These are phyloP conservation scores for Acrocephalus scirpaceus DNA, from an alignment of 2,797 vertebrate species.

Conservation along the genomic window DNA sequence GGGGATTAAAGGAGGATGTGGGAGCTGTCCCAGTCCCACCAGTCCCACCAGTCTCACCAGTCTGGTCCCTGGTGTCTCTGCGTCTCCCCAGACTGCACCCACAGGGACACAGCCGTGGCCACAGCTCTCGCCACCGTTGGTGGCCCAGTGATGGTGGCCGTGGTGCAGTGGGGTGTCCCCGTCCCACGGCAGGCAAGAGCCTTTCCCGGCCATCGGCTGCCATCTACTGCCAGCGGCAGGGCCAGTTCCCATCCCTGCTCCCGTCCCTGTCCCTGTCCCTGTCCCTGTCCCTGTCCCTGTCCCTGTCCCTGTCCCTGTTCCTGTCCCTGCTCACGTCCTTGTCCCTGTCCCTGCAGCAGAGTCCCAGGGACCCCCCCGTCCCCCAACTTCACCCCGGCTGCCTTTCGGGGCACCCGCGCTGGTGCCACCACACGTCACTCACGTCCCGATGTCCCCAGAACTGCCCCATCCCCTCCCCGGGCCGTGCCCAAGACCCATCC, in stretches of 20 bases:
- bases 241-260: neutral
- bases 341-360: neutral
- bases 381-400: accelerated
- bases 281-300: neutral
- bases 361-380: accelerated
- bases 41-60: neutral
- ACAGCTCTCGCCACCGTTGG: accelerated
- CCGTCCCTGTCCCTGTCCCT: no score
- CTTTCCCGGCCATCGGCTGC: neutral
- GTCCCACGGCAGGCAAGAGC: neutral
- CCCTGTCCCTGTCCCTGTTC: neutral
- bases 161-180: accelerated
- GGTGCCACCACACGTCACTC: accelerated
- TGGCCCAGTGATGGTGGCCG: neutral
- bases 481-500: neutral
- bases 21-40: neutral
- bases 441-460: neutral
- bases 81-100: neutral
- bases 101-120: no score
- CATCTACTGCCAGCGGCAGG: neutral
- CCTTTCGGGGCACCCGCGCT: neutral
- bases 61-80: neutral
- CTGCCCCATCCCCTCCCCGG: no score
- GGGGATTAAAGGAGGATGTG: neutral
- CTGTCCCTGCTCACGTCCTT: neutral